These are phyloP conservation scores for Emmelina monodactyla DNA, from an alignment of 2,888 invertebrate genomes.

Conservation along the genomic window DNA sequence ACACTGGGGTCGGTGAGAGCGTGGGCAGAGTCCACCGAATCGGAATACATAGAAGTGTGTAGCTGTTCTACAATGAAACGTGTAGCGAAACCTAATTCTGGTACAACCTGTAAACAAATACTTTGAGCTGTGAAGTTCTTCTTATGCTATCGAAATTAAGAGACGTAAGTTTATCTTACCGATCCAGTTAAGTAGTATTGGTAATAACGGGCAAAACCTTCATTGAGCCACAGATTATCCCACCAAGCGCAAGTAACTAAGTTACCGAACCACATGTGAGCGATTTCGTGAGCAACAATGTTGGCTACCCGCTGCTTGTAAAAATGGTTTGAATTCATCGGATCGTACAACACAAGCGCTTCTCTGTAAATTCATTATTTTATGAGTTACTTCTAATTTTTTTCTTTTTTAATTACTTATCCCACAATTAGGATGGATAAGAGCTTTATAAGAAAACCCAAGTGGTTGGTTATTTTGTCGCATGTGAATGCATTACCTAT, in stretches of 20 bases:
- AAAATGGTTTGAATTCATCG: slow-evolving; percentile 50
- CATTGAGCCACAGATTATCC: slow-evolving; percentile 76
- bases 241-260: slow-evolving; percentile 79
- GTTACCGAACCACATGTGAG: slow-evolving; percentile 87
- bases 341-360: slow-evolving; percentile 62
- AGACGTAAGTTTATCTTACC: no score
- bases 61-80: slow-evolving; percentile 74
- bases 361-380: slow-evolving; percentile 48
- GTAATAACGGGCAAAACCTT: slow-evolving; percentile 75
- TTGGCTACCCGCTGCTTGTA: slow-evolving; percentile 71
- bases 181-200: slow-evolving; percentile 69
- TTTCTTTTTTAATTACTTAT: no score
- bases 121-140: no score
- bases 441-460: no score
- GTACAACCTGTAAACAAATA: slow-evolving; percentile 29
- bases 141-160: no score
- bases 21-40: slow-evolving; percentile 62
- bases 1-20: slow-evolving; percentile 66
- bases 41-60: slow-evolving; percentile 68
- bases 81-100: slow-evolving; percentile 35
- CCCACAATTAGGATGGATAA: no score
- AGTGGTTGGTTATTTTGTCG: no score
- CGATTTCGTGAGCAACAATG: slow-evolving; percentile 78
- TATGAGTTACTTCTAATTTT: no score
- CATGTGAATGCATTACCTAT: no score